Conservation (phyloP, 2,113 vertebrate genomes). For the Hipposideros armiger region DNA sequence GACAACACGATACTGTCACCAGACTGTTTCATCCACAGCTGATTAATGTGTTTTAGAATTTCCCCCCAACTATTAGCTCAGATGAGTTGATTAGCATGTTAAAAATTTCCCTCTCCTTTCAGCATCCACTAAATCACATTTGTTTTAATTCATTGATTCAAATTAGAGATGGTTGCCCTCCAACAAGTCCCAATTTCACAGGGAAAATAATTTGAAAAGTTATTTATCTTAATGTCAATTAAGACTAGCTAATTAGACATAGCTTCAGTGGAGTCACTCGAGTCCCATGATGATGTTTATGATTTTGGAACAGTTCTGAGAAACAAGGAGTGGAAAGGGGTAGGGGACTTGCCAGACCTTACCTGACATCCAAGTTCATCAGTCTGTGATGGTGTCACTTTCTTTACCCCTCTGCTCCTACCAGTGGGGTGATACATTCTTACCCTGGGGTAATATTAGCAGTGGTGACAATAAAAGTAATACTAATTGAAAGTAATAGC, state of each 20-base stretch:
- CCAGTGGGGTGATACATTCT: fast-evolving
- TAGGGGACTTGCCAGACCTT: no score
- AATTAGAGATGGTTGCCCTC: slow-evolving; percentile 74
- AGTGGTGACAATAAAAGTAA: neutral
- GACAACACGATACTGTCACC: neutral
- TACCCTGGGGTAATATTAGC: fast-evolving
- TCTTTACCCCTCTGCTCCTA: neutral
- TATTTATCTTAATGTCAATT: slow-evolving; percentile 73
- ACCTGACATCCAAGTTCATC: fast-evolving
- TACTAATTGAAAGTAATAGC: fast-evolving
- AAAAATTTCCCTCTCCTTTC: slow-evolving; percentile 57
- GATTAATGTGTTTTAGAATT: slow-evolving; percentile 36
- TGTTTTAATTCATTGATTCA: slow-evolving; percentile 75
- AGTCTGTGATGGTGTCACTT: fast-evolving
- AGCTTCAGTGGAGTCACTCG: neutral
- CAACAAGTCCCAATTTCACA: slow-evolving; percentile 52
- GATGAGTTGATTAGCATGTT: slow-evolving; percentile 62
- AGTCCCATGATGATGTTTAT: no score
- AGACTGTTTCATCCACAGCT: neutral
- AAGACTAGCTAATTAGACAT: slow-evolving; percentile 66
- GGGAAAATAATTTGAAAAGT: slow-evolving; percentile 65
- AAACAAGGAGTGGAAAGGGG: neutral
- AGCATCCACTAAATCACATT: slow-evolving; percentile 74
- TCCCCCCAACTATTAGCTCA: neutral
- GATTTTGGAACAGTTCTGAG: neutral